These are phyloP conservation scores for Phytoseiulus persimilis DNA, from an alignment of 2,888 invertebrate species.

Conservation along the genomic window DNA sequence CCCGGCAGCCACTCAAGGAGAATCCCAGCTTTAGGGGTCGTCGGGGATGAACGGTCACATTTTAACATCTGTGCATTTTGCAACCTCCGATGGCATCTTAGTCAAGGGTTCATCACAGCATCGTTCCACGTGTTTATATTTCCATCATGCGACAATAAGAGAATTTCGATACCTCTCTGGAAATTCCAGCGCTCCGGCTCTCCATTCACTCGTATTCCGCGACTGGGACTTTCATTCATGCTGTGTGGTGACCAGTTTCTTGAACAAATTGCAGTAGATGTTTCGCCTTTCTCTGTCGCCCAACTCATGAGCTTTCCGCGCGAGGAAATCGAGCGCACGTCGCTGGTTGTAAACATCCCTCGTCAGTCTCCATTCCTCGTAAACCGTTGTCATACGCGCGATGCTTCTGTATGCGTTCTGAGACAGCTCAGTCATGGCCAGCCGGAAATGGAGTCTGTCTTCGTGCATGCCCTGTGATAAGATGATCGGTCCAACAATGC, in stretches of 20 bases:
- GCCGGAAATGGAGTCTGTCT: not conserved
- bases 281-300: not conserved
- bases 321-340: conserved; percentile 7
- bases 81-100: too few species aligned
- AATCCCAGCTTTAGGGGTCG: too few species aligned
- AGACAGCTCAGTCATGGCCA: not conserved
- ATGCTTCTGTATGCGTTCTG: not conserved
- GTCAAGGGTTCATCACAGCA: too few species aligned
- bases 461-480: not conserved
- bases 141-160: too few species aligned
- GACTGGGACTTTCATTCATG: too few species aligned
- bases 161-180: too few species aligned
- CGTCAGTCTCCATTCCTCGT: not conserved
- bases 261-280: not conserved
- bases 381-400: not conserved
- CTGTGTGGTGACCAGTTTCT: not conserved
- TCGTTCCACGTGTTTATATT: too few species aligned
- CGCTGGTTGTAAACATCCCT: not conserved
- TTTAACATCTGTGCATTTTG: too few species aligned
- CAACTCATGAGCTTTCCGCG: not conserved
- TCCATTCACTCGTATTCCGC: too few species aligned
- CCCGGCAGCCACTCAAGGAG: too few species aligned
- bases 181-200: too few species aligned
- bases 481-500: not conserved
- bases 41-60: too few species aligned